These are phyloP conservation scores for Sebastes flavidus DNA, from an alignment of 2,797 vertebrate genomes.

Conservation along the genomic window DNA sequence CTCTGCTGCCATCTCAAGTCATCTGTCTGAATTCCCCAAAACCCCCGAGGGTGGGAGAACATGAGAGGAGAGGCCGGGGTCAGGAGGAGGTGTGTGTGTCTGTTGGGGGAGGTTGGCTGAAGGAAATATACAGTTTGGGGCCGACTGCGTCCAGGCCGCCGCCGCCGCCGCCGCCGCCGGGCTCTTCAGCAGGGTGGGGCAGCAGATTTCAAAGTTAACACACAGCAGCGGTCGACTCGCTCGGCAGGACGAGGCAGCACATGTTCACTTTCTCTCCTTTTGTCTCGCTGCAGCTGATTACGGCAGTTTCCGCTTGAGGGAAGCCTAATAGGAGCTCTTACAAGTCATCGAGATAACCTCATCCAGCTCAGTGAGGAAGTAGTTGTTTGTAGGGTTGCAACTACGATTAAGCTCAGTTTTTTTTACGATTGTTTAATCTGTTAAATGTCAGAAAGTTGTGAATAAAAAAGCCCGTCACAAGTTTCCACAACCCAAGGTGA, in stretches of 20 bases:
- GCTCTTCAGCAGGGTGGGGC: constrained; percentile 64
- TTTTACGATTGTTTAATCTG: background rate
- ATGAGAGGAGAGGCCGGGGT: constrained; percentile 40
- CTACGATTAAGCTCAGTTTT: background rate
- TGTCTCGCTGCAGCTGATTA: constrained; percentile 45
- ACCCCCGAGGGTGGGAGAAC: constrained; percentile 60
- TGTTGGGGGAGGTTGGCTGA: constrained; percentile 21
- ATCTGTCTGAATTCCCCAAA: constrained; percentile 73
- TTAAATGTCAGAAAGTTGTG: background rate
- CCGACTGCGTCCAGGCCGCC: constrained; percentile 15
- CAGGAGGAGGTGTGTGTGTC: constrained; percentile 64
- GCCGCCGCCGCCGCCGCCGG: background rate
- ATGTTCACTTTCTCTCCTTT: constrained; percentile 60
- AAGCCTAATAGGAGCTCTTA: constrained; percentile 2
- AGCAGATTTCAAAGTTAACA: constrained; percentile 55
- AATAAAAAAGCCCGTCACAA: background rate
- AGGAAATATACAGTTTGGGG: constrained; percentile 36
- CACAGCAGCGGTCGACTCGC: constrained; percentile 29
- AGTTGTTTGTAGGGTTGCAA: background rate
- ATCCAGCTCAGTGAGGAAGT: background rate
- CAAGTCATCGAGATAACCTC: constrained; percentile 14
- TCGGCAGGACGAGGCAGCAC: constrained; percentile 56
- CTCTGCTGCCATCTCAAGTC: constrained; percentile 69
- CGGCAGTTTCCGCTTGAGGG: constrained; percentile 28
- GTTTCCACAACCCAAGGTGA: background rate